Evolutionary conservation across 2,113 vertebrate species (phyloP).

Genomic region (Calcarius ornatus): DNA sequence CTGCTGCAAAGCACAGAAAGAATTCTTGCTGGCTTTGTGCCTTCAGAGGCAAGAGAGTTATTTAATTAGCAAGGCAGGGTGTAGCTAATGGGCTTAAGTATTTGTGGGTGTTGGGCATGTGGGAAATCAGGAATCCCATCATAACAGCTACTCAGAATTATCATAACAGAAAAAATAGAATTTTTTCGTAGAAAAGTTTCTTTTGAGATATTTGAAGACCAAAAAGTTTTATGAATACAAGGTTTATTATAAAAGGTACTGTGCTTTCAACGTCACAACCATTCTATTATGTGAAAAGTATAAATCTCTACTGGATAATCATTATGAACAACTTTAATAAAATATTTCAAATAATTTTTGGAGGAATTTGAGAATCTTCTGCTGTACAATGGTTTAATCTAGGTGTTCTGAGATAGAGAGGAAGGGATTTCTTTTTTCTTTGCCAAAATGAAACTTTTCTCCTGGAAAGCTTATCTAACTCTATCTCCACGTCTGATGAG

Average conservation of each 20-base stretch:
- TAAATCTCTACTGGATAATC: not conserved
- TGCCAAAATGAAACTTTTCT: not conserved
- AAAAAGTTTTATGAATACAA: not conserved
- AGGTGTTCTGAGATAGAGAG: not conserved
- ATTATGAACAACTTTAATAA: not conserved
- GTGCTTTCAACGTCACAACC: not conserved
- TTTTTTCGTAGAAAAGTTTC: not conserved
- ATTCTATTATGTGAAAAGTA: not conserved
- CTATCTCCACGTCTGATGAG: not conserved
- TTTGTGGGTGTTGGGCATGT: not conserved
- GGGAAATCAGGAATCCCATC: not conserved
- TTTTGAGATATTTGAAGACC: not conserved
- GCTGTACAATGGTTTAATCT: fast-evolving
- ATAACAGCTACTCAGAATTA: not conserved
- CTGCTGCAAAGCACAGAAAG: not conserved
- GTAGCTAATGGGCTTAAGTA: not conserved
- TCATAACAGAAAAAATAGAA: not conserved
- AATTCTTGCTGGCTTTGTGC: not conserved
- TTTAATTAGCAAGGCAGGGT: not conserved
- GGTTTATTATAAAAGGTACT: not conserved
- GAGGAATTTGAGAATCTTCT: not conserved
- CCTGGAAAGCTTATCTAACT: not conserved
- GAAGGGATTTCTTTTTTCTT: not conserved
- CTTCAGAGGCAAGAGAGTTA: not conserved
- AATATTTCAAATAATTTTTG: not conserved